phyloP scores from a whole-genome alignment of 2,113 vertebrate species.

The Cyprinodon variegatus region DNA sequence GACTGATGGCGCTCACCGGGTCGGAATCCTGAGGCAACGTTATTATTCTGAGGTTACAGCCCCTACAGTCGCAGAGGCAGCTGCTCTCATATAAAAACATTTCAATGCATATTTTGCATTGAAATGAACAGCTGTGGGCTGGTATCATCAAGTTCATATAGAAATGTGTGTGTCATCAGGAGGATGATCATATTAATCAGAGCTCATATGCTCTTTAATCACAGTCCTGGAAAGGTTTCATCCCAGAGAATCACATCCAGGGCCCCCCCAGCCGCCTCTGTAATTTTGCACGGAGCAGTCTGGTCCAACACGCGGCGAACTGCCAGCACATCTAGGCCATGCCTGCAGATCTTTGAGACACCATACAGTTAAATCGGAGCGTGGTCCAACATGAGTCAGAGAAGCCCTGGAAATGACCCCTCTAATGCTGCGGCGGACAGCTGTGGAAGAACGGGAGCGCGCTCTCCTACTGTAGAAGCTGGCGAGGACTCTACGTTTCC shows the following conservation, averaged over 20 bases:
- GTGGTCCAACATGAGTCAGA: conserved; percentile 6
- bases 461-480: neutral
- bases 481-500: conserved; percentile 16
- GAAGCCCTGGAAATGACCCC: conserved; percentile 11
- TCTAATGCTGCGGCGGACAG: conserved; percentile 22
- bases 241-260: conserved; percentile 57
- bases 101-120: conserved; percentile 39
- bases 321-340: conserved; percentile 55
- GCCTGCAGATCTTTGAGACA: conserved; percentile 39
- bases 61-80: conserved; percentile 52
- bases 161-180: conserved; percentile 69
- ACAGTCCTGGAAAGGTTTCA: conserved; percentile 64
- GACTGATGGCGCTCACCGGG: conserved; percentile 44
- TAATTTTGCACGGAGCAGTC: conserved; percentile 41
- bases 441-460: neutral
- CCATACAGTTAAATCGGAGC: conserved; percentile 29
- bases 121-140: conserved; percentile 35
- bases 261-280: conserved; percentile 41
- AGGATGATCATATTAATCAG: conserved; percentile 75
- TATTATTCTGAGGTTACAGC: conserved; percentile 64
- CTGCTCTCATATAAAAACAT: conserved; percentile 37
- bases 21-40: conserved; percentile 54
- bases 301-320: conserved; percentile 44
- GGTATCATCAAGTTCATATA: conserved; percentile 68
- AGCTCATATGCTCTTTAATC: conserved; percentile 78